A percentile compares a stretch with the other conserved stretches of the same genome.
Conservation (phyloP, 2,797 vertebrate genomes). For the Hirundo rustica region DNA sequence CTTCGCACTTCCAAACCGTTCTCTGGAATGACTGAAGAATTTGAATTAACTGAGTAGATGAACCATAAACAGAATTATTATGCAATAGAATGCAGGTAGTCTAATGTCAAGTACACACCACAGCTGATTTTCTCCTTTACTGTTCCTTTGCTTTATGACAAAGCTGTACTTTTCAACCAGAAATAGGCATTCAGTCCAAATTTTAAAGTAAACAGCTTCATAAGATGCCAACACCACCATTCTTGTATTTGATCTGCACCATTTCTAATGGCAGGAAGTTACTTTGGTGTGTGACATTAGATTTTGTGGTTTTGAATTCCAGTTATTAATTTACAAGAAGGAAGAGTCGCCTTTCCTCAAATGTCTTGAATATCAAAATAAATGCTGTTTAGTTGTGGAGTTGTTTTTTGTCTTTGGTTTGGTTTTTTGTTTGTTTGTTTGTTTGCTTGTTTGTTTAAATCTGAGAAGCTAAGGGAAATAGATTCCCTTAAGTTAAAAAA, state of each 20-base stretch:
- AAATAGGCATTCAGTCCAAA: background rate
- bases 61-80: conserved; percentile 3
- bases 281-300: background rate
- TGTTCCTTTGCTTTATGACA: background rate
- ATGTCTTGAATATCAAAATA: background rate
- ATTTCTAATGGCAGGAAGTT: background rate
- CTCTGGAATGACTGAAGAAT: background rate
- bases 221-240: background rate
- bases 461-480: background rate
- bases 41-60: background rate
- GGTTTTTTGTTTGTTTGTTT: background rate
- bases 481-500: background rate
- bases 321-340: background rate
- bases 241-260: background rate
- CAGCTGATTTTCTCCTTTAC: background rate
- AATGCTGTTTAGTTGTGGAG: background rate
- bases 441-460: background rate
- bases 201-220: background rate
- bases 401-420: background rate
- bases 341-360: background rate
- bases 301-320: background rate
- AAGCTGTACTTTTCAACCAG: background rate
- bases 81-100: background rate
- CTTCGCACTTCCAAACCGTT: background rate
- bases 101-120: background rate